Percentiles rank a stretch among this genome's conserved stretches.
Conservation (phyloP, 1,140 invertebrate species). For the Trichonephila clavipes region DNA sequence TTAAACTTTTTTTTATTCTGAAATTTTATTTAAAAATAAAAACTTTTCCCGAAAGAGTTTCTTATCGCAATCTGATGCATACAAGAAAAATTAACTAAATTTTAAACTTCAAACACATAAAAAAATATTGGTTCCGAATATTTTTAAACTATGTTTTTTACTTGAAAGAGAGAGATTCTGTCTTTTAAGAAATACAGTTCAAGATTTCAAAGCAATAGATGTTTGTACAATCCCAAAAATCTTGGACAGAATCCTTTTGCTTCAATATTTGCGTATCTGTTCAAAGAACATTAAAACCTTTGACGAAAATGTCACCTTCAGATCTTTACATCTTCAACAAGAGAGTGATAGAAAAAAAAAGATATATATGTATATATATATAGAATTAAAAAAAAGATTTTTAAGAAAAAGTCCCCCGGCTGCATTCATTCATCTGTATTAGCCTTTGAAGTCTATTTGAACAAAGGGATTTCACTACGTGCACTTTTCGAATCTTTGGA, state of each 20-base stretch:
- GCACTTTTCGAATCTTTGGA: not conserved
- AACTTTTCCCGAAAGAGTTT: too few species aligned
- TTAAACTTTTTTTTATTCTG: too few species aligned
- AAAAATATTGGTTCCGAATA: too few species aligned
- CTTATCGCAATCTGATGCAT: too few species aligned
- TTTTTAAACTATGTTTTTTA: too few species aligned
- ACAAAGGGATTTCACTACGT: not conserved
- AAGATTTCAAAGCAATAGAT: too few species aligned
- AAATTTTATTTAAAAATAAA: too few species aligned
- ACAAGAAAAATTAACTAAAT: too few species aligned
- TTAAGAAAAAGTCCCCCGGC: not conserved
- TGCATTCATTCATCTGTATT: not conserved
- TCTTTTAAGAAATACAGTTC: too few species aligned
- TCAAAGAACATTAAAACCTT: conserved; percentile 11
- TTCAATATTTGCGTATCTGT: not conserved
- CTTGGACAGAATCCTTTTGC: not conserved
- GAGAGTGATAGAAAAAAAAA: not conserved
- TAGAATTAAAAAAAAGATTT: not conserved
- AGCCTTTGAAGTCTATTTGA: conserved; percentile 24
- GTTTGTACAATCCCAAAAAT: not conserved
- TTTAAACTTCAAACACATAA: too few species aligned
- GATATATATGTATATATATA: not conserved
- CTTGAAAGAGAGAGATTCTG: too few species aligned
- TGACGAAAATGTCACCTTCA: conserved; percentile 11
- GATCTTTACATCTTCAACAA: not conserved